Base-by-base conservation (phyloP, 2,797 vertebrate genomes). In the Chrysolophus pictus region DNA sequence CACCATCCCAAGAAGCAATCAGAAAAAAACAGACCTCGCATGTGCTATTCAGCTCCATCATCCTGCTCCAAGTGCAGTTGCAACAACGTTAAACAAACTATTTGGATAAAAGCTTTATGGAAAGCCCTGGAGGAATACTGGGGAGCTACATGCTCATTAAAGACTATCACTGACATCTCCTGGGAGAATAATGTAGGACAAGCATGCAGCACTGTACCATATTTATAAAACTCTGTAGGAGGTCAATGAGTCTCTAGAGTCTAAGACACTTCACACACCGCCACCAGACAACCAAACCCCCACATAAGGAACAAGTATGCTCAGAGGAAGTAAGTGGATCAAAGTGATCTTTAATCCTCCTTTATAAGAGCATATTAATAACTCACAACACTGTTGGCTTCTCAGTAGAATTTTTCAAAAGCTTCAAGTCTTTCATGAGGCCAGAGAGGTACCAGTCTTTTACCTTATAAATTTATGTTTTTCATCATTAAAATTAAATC, bases 181-280 rank as follows among this genome's bases (percentile, higher is more conserved):
- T 58, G n/a, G 53, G 71, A 76, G n/a, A 42, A 28, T 42, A 55
- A 92, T 87, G 56, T 81, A 84, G 86, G 74, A 42, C 74, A 94
- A 79, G 58, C 2, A 33, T 42, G 64, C 55, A 88, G 46, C 55
- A 78, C 31, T 37, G 31, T 8, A 28, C 58, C 47, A 71, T 18
- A 75, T 23, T 60, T 49, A 7, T 6, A 78, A 85, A 35, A 59
- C 41, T 70, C 62, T 68, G 47, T 21, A 78, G 41, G 39, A 81
- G 71, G 68, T 84, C 70, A 77, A 26, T 12, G 33, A 91, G 41
- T 37, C 77, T 73, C 84, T 14, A 90, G 83, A 82, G 84, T 28
- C 39, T 5, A 51, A 62, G 33, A 53, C 9, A 44, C 33, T 18
- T 44, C 33, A 82, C 26, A 65, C 6, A 42, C 8, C 60, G 23